These are phyloP conservation scores for Esperia sulphurella DNA, from an alignment of 2,888 invertebrate species.

Conservation along the genomic window DNA sequence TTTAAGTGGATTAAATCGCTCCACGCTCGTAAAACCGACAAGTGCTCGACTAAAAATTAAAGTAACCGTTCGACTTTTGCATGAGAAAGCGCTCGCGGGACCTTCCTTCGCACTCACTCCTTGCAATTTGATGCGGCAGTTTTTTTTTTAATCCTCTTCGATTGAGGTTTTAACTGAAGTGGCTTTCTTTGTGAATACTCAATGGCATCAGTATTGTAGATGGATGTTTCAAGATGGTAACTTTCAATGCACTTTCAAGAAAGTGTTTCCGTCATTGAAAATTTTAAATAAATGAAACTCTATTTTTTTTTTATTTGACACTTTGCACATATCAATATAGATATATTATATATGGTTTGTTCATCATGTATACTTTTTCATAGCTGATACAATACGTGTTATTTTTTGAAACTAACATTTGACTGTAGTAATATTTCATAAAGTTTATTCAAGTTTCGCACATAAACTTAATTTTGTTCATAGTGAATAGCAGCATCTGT, in stretches of 20 bases:
- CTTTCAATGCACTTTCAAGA: background rate
- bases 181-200: conserved; percentile 61
- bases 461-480: too few species aligned
- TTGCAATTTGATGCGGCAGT: conserved; percentile 49
- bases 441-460: too few species aligned
- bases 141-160: conserved; percentile 44
- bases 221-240: background rate
- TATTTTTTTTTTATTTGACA: too few species aligned
- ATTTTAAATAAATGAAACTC: too few species aligned
- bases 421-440: too few species aligned
- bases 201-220: conserved; percentile 35
- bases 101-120: conserved; percentile 61
- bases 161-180: conserved; percentile 50
- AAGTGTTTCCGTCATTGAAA: too few species aligned
- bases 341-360: too few species aligned
- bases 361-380: too few species aligned
- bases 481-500: too few species aligned
- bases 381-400: too few species aligned
- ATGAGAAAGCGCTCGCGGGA: conserved; percentile 73
- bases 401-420: too few species aligned
- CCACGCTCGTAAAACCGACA: conserved; percentile 79
- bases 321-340: too few species aligned
- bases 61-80: conserved; percentile 79
- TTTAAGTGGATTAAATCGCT: conserved; percentile 81
- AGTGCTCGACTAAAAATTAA: conserved; percentile 77